phyloP scores from a whole-genome alignment of 2,113 vertebrate species.

The Lagenorhynchus albirostris region DNA sequence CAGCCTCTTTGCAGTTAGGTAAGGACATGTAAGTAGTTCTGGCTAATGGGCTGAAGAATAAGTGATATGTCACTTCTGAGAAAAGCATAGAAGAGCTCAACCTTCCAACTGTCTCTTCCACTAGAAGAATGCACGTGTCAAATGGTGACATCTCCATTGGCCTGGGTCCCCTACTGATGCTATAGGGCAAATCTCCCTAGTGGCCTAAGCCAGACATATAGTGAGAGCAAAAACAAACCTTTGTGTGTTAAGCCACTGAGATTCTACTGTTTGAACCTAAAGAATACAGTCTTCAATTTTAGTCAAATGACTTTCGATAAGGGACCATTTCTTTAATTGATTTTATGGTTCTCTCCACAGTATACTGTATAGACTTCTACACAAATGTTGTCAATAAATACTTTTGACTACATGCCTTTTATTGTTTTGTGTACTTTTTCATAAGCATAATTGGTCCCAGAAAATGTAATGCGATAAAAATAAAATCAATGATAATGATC shows the following conservation, averaged over 20 bases:
- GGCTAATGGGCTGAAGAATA: neutral
- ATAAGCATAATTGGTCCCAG: neutral
- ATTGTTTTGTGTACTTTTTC: neutral
- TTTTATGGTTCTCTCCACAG: neutral
- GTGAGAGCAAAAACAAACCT: neutral
- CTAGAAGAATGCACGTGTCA: neutral
- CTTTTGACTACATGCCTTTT: neutral
- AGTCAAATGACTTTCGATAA: neutral
- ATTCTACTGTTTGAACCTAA: neutral
- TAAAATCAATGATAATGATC: neutral
- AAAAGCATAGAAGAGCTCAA: neutral
- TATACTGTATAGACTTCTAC: neutral
- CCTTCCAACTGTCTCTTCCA: neutral
- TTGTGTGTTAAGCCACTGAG: neutral
- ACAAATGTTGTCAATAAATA: neutral
- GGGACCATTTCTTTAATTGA: neutral
- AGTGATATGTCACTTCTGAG: neutral
- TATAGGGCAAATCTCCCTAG: neutral
- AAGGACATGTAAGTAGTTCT: neutral
- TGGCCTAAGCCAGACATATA: neutral
- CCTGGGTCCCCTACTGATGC: neutral
- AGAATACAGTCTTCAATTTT: neutral
- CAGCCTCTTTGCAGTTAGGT: neutral
- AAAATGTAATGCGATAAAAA: neutral
- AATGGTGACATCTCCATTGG: too few species aligned